Evolutionary conservation across 2,888 invertebrate genomes (phyloP), one percentile per base, ranked within the genome.

Genomic region (Miltochrista miniata): DNA sequence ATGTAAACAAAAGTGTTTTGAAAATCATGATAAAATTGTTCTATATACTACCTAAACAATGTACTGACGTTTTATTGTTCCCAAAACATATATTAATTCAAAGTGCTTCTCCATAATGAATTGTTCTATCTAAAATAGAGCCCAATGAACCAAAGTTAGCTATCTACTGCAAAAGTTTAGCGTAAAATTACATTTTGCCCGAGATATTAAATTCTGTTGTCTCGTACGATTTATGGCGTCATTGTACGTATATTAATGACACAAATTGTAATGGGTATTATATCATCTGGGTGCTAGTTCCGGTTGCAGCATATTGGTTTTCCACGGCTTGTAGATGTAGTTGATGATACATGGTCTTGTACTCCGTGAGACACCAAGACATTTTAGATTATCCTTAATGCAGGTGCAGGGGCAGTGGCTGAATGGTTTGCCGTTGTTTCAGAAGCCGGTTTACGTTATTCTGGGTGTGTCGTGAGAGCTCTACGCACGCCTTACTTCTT

Each of bases 181-280:
- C 75, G 81, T 78, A 83, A 84, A 87, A 87, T 87, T 85, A 85
- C 82, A 79, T 81, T 84, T 86, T 82, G 81, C 77, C 74, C 69
- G 65, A 72, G 81, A 87, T 88, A 89, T 89, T 87, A 89, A 88
- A 89, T 88, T 87, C 85, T 82, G 76, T 85, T 86, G 85, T 85
- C 85, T 83, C 76, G 74, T 74, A 57, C 76, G 86, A 88, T 87
- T 88, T 88, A 87, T 66, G 67, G 64, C 70, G 66, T 74, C 76
- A 72, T 71, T 61, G 75, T 72, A 68, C 72, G 70, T 75, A 80
- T 84, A 82, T 81, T 83, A 84, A 80, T 72, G 70, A 61, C 59
- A 60, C 66, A 60, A 63, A 71, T 68, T 61, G 69, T 71, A 71
- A 74, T 73, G 72, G 77, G 79, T 77, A 74, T 76, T 71, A 66